These are phyloP conservation scores for Meteorus cinctellus DNA, from an alignment of 2,888 invertebrate species.

Conservation along the genomic window DNA sequence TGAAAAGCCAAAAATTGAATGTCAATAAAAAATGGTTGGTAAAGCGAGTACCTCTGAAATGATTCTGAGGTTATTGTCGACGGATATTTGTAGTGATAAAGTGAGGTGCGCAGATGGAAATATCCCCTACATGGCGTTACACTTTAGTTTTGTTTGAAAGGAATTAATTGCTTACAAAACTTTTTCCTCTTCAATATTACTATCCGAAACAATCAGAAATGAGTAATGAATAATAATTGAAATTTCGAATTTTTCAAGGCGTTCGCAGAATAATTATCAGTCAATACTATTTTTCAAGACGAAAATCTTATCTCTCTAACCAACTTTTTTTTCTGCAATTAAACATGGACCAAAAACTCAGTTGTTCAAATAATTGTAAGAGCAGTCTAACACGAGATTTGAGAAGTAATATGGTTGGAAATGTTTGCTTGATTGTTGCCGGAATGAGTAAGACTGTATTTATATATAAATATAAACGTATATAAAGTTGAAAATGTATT, in stretches of 20 bases:
- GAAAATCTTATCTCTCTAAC: not conserved
- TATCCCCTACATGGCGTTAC: conserved; percentile 34
- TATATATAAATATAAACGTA: not conserved
- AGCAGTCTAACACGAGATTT: not conserved
- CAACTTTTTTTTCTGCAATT: not conserved
- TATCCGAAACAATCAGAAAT: conserved; percentile 41
- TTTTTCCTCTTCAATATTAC: conserved; percentile 25
- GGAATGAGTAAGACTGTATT: conserved; percentile 42
- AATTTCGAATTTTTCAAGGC: not conserved
- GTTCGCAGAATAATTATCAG: not conserved
- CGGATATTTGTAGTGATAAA: conserved; percentile 33
- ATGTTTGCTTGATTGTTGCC: conserved; percentile 22
- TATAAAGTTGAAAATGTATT: not conserved
- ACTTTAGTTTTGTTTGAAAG: not conserved
- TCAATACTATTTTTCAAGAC: not conserved
- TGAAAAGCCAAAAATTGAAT: conserved; percentile 9
- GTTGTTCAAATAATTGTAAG: not conserved
- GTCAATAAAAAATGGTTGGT: conserved; percentile 19
- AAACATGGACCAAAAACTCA: not conserved
- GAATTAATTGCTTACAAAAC: conserved; percentile 41
- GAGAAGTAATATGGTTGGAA: not conserved
- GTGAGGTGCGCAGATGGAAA: conserved; percentile 29
- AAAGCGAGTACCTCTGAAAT: conserved; percentile 19
- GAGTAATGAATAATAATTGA: not conserved
- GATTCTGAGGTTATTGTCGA: conserved; percentile 15